phyloP scores from a whole-genome alignment of 23 tunicate genomes.

The Corella eumyota region DNA sequence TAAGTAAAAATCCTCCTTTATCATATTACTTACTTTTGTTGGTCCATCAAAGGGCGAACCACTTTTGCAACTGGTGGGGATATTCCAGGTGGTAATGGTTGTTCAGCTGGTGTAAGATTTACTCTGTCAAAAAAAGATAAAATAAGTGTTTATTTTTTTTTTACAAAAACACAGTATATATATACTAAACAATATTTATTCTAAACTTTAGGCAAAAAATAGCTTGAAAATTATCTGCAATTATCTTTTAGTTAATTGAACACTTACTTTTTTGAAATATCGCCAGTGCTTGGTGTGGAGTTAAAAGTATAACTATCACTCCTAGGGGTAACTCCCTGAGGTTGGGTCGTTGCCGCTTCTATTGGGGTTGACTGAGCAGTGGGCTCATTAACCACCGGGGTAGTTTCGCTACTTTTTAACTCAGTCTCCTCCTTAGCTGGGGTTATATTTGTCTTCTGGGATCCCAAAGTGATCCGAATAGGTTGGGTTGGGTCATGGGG shows the following conservation, averaged over 20 bases:
- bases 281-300: slow-evolving; percentile 69
- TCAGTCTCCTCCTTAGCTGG: not conserved
- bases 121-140: slow-evolving; percentile 3
- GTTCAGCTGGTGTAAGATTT: slow-evolving; percentile 1
- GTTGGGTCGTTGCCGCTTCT: slow-evolving; percentile 1
- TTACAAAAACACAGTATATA: too few species aligned
- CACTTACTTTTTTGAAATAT: slow-evolving; percentile 46
- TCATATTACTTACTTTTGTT: too few species aligned
- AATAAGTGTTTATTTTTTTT: not conserved
- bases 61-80: slow-evolving; percentile 57
- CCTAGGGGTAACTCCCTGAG: slow-evolving; percentile 32
- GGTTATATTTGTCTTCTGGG: not conserved
- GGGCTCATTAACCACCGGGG: slow-evolving; percentile 6
- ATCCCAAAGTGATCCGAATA: slow-evolving; percentile 37
- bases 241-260: too few species aligned
- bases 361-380: slow-evolving; percentile 29
- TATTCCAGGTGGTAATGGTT: slow-evolving; percentile 50
- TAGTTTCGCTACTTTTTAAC: too few species aligned
- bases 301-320: slow-evolving; percentile 60
- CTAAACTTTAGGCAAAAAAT: too few species aligned
- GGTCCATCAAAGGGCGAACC: slow-evolving; percentile 32
- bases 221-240: too few species aligned
- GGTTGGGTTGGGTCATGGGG: slow-evolving; percentile 58
- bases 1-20: too few species aligned
- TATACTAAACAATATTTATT: too few species aligned